These are phyloP conservation scores for Mesocricetus auratus DNA, from an alignment of 2,113 vertebrate genomes.

Conservation along the genomic window DNA sequence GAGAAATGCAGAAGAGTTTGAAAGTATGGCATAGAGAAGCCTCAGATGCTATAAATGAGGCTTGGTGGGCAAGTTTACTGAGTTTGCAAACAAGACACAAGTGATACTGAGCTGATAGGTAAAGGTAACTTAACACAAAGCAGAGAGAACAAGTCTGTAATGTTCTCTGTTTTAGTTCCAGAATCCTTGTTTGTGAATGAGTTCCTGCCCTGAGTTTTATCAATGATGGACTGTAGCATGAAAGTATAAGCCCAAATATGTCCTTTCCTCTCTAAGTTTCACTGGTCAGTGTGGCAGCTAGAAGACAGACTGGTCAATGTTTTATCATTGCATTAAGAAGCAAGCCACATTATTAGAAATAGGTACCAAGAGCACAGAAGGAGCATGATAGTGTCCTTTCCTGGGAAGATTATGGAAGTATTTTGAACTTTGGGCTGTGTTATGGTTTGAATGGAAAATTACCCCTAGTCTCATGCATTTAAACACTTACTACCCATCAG, in stretches of 20 bases:
- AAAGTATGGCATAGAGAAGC: background rate
- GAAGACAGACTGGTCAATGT: no score
- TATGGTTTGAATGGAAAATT: background rate
- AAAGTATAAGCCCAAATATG: background rate
- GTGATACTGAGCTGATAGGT: background rate
- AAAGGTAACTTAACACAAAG: background rate
- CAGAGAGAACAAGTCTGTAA: no score
- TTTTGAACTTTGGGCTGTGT: background rate
- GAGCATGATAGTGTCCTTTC: background rate
- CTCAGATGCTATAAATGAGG: background rate
- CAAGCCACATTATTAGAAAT: background rate
- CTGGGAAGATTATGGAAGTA: background rate
- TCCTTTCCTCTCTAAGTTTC: no score
- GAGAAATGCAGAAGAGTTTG: background rate
- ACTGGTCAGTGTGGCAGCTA: background rate
- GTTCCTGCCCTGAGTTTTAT: background rate
- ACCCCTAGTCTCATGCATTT: background rate
- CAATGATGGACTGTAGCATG: background rate
- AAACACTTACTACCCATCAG: background rate
- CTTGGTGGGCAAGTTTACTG: background rate
- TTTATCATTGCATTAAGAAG: background rate
- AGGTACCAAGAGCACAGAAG: no score
- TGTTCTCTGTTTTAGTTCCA: background rate
- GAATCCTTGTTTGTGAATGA: background rate
- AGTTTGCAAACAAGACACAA: background rate